Evolutionary conservation across 2,888 invertebrate genomes (phyloP).

Genomic region (Cancer borealis): DNA sequence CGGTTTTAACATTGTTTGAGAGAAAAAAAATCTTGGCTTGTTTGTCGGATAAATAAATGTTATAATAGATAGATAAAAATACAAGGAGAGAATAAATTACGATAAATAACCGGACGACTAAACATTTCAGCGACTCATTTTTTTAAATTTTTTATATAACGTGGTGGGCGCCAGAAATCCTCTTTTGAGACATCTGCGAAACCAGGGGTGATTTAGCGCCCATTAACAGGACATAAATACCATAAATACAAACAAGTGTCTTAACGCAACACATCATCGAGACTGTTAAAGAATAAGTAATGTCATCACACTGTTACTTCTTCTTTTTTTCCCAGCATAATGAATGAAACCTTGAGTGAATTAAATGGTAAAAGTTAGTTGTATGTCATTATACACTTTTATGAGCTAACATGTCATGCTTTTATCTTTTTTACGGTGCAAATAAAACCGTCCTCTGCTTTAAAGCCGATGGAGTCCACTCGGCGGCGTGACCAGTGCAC

Average conservation of each 20-base stretch:
- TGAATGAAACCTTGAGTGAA: conserved; percentile 20
- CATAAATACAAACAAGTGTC: neutral
- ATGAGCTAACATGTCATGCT: neutral
- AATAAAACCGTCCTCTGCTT: neutral
- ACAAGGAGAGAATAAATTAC: neutral
- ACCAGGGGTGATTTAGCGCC: neutral
- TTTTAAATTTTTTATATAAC: no score
- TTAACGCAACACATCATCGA: neutral
- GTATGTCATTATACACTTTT: conserved; percentile 7
- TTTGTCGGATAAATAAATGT: no score
- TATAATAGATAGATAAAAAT: neutral
- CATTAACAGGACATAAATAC: neutral
- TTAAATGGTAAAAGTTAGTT: neutral
- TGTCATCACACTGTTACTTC: neutral
- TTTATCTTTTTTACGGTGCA: conserved; percentile 3
- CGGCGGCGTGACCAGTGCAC: neutral
- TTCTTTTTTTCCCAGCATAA: neutral
- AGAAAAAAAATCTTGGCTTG: no score
- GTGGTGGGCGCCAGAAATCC: neutral
- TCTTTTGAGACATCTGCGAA: neutral
- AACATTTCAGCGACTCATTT: no score
- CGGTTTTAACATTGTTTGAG: no score
- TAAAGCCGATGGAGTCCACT: conserved; percentile 1
- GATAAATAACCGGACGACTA: no score
- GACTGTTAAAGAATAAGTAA: neutral